Conservation (phyloP, 1,140 invertebrate genomes). For the Bathynomus jamesi region DNA sequence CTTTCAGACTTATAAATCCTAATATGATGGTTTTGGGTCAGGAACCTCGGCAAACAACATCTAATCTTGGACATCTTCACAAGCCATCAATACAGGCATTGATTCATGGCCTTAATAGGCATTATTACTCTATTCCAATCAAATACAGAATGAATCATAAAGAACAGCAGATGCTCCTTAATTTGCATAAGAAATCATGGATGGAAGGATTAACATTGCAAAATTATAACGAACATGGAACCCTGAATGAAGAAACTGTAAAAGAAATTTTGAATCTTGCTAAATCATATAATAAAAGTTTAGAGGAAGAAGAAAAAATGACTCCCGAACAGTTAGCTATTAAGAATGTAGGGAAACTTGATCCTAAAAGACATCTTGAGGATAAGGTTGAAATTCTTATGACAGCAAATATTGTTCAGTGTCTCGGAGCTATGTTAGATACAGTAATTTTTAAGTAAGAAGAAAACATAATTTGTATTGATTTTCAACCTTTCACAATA, state of each 20-base stretch:
- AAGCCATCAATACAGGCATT: slow-evolving; percentile 99
- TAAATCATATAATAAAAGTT: slow-evolving; percentile 97
- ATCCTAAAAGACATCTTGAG: slow-evolving; percentile 98
- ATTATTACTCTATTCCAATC: slow-evolving; percentile 99
- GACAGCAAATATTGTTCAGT: slow-evolving; percentile 98
- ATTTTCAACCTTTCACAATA: too few species aligned
- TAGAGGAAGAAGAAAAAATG: slow-evolving; percentile 99
- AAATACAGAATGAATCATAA: slow-evolving; percentile 94
- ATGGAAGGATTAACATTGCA: slow-evolving; percentile 93
- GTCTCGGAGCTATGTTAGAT: slow-evolving; percentile 95
- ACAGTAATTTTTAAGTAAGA: slow-evolving; percentile 93
- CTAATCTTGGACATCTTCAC: slow-evolving; percentile 95
- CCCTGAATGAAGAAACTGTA: slow-evolving; percentile 82
- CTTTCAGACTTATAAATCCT: slow-evolving; percentile 93
- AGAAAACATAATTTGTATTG: too few species aligned
- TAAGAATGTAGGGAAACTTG: slow-evolving; percentile 99
- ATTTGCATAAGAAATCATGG: slow-evolving; percentile 99
- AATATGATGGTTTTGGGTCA: slow-evolving; percentile 99
- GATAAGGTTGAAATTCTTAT: slow-evolving; percentile 94
- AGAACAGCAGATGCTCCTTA: slow-evolving; percentile 98
- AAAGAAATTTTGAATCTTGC: slow-evolving; percentile 94
- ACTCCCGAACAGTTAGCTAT: slow-evolving; percentile 98
- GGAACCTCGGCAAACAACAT: slow-evolving; percentile 97
- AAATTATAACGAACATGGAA: slow-evolving; percentile 91
- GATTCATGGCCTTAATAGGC: slow-evolving; percentile 96